phyloP scores from a whole-genome alignment of 2,113 vertebrate species.

The Dromaius novaehollandiae region DNA sequence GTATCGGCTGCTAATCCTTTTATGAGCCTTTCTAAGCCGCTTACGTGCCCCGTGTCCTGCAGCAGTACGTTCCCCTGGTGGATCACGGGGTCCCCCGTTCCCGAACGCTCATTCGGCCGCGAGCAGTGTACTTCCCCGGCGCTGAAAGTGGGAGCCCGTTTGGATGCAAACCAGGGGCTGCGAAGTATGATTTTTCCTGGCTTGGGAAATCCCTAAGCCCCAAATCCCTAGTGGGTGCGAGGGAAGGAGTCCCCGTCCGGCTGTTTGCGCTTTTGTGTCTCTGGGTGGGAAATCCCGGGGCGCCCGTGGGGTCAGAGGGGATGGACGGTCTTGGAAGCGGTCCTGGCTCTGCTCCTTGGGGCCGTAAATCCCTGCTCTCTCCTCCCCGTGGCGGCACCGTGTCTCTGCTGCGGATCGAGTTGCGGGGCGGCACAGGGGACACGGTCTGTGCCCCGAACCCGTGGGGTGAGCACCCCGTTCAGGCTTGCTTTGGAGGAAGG shows the following conservation, averaged over 20 bases:
- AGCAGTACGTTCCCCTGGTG: neutral
- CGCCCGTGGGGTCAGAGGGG: neutral
- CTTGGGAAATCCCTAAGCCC: neutral
- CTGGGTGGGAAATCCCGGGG: neutral
- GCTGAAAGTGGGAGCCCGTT: neutral
- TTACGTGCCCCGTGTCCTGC: neutral
- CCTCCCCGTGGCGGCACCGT: too few species aligned
- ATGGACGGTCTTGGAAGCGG: neutral
- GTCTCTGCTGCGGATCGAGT: neutral
- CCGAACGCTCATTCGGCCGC: accelerated
- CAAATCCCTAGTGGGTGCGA: neutral
- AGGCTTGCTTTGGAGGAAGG: too few species aligned
- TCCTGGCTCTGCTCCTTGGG: neutral
- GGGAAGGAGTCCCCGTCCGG: too few species aligned
- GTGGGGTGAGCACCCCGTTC: too few species aligned
- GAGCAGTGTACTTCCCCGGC: accelerated
- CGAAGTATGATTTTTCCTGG: accelerated
- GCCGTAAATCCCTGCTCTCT: too few species aligned
- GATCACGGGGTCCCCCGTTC: accelerated
- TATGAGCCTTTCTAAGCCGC: neutral
- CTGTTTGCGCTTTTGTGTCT: neutral
- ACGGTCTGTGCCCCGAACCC: too few species aligned
- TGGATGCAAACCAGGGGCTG: accelerated
- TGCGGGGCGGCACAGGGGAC: too few species aligned
- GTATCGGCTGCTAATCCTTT: neutral